Base-by-base conservation (phyloP, 2,113 vertebrate genomes). In the Anarrhichthys ocellatus region DNA sequence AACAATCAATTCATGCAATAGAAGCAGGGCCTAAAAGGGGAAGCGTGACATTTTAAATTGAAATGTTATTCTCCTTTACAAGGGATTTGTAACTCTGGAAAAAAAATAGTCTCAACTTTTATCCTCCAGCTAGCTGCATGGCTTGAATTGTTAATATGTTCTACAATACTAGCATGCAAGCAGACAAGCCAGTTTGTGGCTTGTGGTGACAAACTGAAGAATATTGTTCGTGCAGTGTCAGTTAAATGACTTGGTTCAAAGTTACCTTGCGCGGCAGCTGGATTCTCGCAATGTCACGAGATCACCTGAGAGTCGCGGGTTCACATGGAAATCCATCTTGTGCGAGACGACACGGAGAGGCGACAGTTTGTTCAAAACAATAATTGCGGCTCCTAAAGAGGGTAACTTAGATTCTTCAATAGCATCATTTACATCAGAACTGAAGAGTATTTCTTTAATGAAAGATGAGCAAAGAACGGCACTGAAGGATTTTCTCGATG, bases 31-130 rank as follows among this genome's bases (percentile, higher is more conserved):
- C 85, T 82, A 77, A 92, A 92, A 83, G 76, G 76, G 81, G 86
- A 87, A 79, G 82, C 81, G 89, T 86, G 86, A 84, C 90, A 91
- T 92, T 93, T 93, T 50, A 67, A 78, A 85, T 89, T 81, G 59
- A 84, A 91, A 91, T 88, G 86, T 87, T 91, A 83, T 88, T 92
- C 65, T 74, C 58, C 42, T 44, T 48, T 78, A 86, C 68, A 77
- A 54, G 34, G 59, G 15, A 78, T 75, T 80, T 78, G 50, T 78
- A 71, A 80, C 14, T 72, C 24, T 34, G 17, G 17, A 3, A 62
- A 64, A 58, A 29, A 29, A 40, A 27, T 29, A 10, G 14, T 61
- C 61, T 59, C 40, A 46, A 29, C 9, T 48, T 13, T 75, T 69
- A 56, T 78, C 38, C 71, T 34, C 67, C n/a, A 62, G 32, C 34